These are phyloP conservation scores for Oryzias dopingdopingensis DNA, from an alignment of 2,797 vertebrate species.

Conservation along the genomic window DNA sequence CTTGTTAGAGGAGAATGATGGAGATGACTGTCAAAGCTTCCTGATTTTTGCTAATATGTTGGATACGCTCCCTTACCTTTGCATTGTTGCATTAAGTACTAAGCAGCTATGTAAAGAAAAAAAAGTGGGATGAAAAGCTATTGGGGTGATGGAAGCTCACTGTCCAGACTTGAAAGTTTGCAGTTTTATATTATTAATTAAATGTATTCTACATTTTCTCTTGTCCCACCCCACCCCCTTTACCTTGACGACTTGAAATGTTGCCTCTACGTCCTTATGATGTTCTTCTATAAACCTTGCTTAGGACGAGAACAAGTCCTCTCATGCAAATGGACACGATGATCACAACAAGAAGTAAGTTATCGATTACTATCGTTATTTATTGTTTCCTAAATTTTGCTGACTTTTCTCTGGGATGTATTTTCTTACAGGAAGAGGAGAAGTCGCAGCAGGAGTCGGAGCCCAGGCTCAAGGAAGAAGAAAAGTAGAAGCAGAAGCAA, in stretches of 20 bases:
- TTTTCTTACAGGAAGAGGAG: conserved; percentile 84
- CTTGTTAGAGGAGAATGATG: conserved; percentile 78
- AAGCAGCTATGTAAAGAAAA: conserved; percentile 51
- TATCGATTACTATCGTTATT: not conserved
- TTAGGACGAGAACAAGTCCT: conserved; percentile 99
- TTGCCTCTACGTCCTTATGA: conserved; percentile 98
- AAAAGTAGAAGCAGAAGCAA: conserved; percentile 89
- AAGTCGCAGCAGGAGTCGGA: conserved; percentile 91
- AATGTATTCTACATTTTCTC: conserved; percentile 85
- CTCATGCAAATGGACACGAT: conserved; percentile 97
- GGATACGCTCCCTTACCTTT: conserved; percentile 63
- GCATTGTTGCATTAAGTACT: conserved; percentile 70
- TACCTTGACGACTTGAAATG: conserved; percentile 97
- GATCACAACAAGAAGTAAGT: conserved; percentile 97
- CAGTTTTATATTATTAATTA: conserved; percentile 71
- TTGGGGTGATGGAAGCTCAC: conserved; percentile 69
- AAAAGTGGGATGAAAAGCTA: conserved; percentile 62
- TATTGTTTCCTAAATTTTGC: not conserved
- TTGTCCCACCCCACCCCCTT: conserved; percentile 80
- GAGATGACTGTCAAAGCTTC: conserved; percentile 73
- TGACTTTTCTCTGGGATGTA: not conserved
- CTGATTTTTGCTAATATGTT: conserved; percentile 71
- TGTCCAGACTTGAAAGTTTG: conserved; percentile 67
- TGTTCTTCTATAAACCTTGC: conserved; percentile 99
- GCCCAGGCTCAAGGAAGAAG: conserved; percentile 87